A percentile compares a stretch with the other conserved stretches of the same genome.
Conservation (phyloP, 1,140 invertebrate species). For the Augochlora pura region DNA sequence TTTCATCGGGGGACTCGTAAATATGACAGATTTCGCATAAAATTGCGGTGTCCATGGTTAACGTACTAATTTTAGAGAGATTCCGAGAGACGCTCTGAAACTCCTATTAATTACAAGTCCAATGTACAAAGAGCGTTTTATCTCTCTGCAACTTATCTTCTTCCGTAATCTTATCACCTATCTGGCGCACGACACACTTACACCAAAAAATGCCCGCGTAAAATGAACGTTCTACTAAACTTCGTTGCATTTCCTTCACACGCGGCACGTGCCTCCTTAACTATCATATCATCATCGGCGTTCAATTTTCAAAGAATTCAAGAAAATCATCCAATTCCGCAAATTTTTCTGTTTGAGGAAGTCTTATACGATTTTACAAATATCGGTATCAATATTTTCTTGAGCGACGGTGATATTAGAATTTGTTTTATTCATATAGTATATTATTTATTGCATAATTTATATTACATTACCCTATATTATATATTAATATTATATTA, state of each 20-base stretch:
- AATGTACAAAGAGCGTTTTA: conserved; percentile 62
- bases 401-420: too few species aligned
- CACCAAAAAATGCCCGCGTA: conserved; percentile 40
- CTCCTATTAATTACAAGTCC: conserved; percentile 53
- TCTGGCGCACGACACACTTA: conserved; percentile 48
- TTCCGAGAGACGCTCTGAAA: conserved; percentile 38
- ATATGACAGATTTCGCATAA: too few species aligned
- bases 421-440: too few species aligned
- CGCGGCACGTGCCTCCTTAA: background rate
- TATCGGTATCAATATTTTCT: too few species aligned
- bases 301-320: background rate
- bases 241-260: conserved; percentile 23
- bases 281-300: background rate
- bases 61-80: background rate
- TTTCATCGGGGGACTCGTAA: too few species aligned
- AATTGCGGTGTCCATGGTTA: background rate
- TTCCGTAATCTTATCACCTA: conserved; percentile 62
- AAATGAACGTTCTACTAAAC: conserved; percentile 21
- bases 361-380: too few species aligned
- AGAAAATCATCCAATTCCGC: background rate
- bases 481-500: too few species aligned
- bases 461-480: too few species aligned
- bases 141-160: conserved; percentile 57
- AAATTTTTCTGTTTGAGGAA: too few species aligned
- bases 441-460: too few species aligned